Evolutionary conservation across 1,140 invertebrate species (phyloP).

Genomic region (Nylanderia fulva): DNA sequence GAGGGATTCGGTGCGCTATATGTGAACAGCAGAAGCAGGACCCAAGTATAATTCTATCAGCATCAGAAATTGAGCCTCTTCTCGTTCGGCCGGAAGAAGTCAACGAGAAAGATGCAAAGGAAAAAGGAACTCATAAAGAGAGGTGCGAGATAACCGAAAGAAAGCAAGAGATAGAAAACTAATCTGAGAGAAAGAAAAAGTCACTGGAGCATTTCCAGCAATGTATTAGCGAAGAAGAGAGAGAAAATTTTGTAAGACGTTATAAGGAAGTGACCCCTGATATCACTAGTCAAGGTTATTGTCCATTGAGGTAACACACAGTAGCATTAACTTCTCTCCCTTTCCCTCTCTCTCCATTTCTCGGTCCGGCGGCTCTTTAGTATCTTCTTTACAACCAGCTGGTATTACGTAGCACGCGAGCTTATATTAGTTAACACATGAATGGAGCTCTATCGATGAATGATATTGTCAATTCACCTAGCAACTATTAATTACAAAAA

Average conservation of each 20-base stretch:
- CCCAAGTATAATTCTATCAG: constrained; percentile 78
- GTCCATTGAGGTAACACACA: constrained; percentile 59
- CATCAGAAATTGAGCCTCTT: constrained; percentile 58
- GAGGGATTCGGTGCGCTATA: constrained; percentile 78
- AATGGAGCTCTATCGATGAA: constrained; percentile 23
- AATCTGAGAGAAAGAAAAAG: constrained; percentile 5
- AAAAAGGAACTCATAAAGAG: not conserved
- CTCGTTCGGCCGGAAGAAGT: constrained; percentile 63
- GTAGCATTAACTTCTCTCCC: constrained; percentile 32
- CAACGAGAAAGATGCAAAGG: constrained; percentile 44
- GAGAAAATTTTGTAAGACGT: constrained; percentile 12
- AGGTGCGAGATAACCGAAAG: not conserved
- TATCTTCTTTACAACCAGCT: constrained; percentile 31
- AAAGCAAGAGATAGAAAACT: constrained; percentile 24
- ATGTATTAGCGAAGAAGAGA: constrained; percentile 42
- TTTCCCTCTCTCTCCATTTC: constrained; percentile 8
- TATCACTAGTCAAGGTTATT: constrained; percentile 71
- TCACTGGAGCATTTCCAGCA: constrained; percentile 67
- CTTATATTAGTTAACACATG: constrained; percentile 36
- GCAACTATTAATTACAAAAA: not conserved
- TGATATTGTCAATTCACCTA: constrained; percentile 27
- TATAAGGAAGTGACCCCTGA: constrained; percentile 63
- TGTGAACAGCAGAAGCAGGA: constrained; percentile 68
- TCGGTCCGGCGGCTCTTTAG: constrained; percentile 8
- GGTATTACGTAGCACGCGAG: constrained; percentile 51